These are phyloP conservation scores for Anodontia alba DNA, from an alignment of 2,888 invertebrate genomes.

Conservation along the genomic window DNA sequence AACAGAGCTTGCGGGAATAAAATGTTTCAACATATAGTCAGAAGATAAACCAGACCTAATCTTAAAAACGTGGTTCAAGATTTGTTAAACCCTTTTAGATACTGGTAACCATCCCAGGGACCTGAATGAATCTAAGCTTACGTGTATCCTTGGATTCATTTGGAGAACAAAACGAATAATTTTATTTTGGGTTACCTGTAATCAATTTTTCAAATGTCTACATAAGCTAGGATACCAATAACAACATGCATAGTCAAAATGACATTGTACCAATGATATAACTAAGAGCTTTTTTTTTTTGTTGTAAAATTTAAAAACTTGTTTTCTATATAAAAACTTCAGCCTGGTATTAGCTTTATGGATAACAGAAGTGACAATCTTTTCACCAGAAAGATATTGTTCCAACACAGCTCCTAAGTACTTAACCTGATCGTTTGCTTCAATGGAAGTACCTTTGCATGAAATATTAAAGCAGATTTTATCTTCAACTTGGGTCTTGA, in stretches of 20 bases:
- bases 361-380: neutral
- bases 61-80: no score
- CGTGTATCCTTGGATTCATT: neutral
- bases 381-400: neutral
- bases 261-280: neutral
- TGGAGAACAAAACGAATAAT: neutral
- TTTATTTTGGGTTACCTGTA: neutral
- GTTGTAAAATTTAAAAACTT: neutral
- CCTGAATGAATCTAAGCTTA: neutral
- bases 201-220: neutral
- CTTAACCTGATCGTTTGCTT: neutral
- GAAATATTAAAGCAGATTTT: neutral
- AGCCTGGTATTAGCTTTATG: neutral
- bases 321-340: conserved; percentile 1
- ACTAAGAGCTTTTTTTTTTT: neutral
- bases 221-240: neutral
- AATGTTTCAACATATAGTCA: no score
- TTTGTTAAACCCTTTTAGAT: neutral
- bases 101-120: neutral
- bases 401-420: neutral
- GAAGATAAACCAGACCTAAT: no score
- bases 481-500: conserved; percentile 1
- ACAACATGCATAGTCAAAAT: neutral
- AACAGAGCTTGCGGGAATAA: no score
- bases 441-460: neutral